phyloP scores from a whole-genome alignment of 2,113 vertebrate genomes.

The Oplegnathus fasciatus region DNA sequence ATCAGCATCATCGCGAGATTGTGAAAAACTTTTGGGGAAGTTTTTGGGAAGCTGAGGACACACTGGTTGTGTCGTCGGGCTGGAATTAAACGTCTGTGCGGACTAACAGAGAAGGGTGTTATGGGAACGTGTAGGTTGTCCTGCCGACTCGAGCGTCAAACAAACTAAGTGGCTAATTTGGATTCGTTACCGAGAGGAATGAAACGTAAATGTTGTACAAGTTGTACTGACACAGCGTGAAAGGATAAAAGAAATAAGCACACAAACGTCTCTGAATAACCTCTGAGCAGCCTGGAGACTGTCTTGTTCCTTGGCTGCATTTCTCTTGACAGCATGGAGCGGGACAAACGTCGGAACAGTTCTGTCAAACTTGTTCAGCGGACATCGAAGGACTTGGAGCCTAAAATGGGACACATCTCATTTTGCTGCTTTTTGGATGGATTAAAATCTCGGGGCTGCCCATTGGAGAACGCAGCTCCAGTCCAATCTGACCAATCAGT shows the following conservation, averaged over 20 bases:
- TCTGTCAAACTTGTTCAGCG: not conserved
- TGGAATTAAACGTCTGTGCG: not conserved
- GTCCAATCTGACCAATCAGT: not conserved
- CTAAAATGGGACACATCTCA: not conserved
- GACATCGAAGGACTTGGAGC: not conserved
- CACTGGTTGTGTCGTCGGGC: slow-evolving; percentile 17
- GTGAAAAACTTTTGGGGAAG: not conserved
- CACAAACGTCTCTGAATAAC: not conserved
- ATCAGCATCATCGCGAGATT: not conserved
- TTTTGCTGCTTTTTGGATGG: not conserved
- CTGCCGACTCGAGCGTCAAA: not conserved
- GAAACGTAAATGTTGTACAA: not conserved
- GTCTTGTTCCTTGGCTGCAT: not conserved
- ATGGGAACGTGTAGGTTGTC: not conserved
- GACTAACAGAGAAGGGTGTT: not conserved
- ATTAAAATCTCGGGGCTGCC: not conserved
- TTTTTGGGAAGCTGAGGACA: not conserved
- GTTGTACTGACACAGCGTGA: not conserved
- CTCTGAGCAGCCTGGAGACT: not conserved
- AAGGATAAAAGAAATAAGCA: not conserved
- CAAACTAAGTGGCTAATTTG: not conserved
- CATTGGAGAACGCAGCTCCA: not conserved
- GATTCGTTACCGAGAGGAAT: not conserved
- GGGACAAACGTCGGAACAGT: too few species aligned
- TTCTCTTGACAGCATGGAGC: too few species aligned